Evolutionary conservation across 2,797 vertebrate genomes (phyloP).

Genomic region (Epinephelus coioides): DNA sequence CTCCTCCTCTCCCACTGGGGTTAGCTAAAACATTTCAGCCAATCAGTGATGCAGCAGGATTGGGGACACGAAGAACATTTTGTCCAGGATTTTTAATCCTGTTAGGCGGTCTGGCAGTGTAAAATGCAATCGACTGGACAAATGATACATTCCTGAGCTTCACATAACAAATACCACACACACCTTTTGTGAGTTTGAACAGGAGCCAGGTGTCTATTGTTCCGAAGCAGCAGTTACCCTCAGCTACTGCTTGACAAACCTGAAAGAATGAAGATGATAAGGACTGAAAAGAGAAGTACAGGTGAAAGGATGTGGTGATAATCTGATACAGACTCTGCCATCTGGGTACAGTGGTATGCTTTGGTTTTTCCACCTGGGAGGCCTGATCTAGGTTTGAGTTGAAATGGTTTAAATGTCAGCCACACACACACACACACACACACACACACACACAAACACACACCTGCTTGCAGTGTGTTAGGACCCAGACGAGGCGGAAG

Average conservation of each 20-base stretch:
- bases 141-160: neutral
- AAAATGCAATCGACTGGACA: conserved; percentile 16
- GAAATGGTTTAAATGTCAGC: neutral
- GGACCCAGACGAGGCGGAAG: conserved; percentile 91
- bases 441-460: conserved; percentile 73
- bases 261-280: conserved; percentile 63
- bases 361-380: neutral
- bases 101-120: neutral
- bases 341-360: neutral
- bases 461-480: conserved; percentile 92
- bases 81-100: conserved; percentile 30
- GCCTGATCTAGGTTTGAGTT: neutral
- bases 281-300: neutral
- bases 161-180: neutral
- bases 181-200: conserved; percentile 94
- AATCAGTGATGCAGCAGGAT: conserved; percentile 43
- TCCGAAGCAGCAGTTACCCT: conserved; percentile 94
- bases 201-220: conserved; percentile 96
- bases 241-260: conserved; percentile 88
- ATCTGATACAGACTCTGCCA: neutral
- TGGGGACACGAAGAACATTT: conserved; percentile 46
- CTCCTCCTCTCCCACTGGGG: conserved; percentile 5
- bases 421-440: neutral
- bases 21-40: conserved; percentile 30
- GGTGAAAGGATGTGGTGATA: neutral